A percentile compares a stretch with the other conserved stretches of the same genome.
These are phyloP conservation scores for Leucophenga montana DNA, from an alignment of 2,888 invertebrate genomes.

Conservation along the genomic window DNA sequence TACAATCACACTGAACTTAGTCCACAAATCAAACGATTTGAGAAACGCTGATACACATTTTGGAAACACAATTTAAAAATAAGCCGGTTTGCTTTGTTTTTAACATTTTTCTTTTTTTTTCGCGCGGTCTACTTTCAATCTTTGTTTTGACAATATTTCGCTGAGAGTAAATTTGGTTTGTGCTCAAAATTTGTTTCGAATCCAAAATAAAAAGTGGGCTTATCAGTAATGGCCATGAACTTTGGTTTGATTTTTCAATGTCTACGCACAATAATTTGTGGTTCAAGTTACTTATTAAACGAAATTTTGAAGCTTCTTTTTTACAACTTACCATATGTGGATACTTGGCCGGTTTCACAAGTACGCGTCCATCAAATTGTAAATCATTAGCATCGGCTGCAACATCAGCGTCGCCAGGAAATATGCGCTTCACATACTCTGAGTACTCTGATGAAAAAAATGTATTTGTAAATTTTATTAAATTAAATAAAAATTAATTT, in stretches of 20 bases:
- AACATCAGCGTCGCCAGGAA: constrained; percentile 59
- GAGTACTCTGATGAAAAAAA: constrained; percentile 58
- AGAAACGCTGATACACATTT: too few relatives aligned
- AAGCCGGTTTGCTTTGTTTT: background rate
- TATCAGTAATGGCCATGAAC: background rate
- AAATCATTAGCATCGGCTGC: constrained; percentile 58
- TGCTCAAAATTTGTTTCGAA: too few relatives aligned
- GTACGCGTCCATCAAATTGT: constrained; percentile 67
- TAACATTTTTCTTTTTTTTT: background rate
- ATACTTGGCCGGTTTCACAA: constrained; percentile 69
- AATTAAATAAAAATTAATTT: background rate
- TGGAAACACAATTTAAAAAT: background rate
- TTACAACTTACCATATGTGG: constrained; percentile 68
- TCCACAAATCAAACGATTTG: too few relatives aligned
- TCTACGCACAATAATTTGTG: background rate
- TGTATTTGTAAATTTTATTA: background rate
- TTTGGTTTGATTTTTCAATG: constrained; percentile 3
- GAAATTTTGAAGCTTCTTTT: too few relatives aligned
- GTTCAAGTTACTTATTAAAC: background rate
- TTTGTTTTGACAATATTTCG: background rate
- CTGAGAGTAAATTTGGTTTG: background rate
- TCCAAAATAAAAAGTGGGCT: background rate
- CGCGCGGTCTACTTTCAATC: background rate
- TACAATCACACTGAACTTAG: too few relatives aligned
- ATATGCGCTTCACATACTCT: constrained; percentile 67